Percentiles rank a stretch among this genome's conserved stretches.
phyloP scores from a whole-genome alignment of 2,113 vertebrate species.

The Gobio gobio region DNA sequence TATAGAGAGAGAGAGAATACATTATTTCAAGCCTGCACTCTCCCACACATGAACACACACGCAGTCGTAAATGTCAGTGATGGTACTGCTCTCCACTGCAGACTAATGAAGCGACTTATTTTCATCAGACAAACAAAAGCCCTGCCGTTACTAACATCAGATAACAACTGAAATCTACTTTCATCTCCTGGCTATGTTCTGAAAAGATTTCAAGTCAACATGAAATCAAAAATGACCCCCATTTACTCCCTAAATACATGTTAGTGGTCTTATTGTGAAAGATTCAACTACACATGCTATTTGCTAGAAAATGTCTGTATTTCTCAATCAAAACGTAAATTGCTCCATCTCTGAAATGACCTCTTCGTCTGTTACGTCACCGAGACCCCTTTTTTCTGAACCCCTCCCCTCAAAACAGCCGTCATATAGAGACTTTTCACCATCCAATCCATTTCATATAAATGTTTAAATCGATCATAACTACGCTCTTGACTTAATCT shows the following conservation, averaged over 20 bases:
- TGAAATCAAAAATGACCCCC: constrained; percentile 5
- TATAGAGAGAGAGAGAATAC: constrained; percentile 29
- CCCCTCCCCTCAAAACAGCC: not conserved
- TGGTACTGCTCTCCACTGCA: constrained; percentile 32
- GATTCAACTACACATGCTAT: not conserved
- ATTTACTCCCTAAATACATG: not conserved
- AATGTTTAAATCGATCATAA: too few relatives aligned
- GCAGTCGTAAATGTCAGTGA: constrained; percentile 57
- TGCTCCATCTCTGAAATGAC: not conserved
- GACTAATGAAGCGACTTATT: constrained; percentile 59
- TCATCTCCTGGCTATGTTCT: not conserved
- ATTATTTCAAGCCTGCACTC: constrained; percentile 43
- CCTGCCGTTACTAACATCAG: constrained; percentile 17
- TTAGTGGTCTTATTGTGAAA: not conserved
- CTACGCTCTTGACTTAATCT: too few relatives aligned
- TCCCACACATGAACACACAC: constrained; percentile 39
- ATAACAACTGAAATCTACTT: constrained; percentile 46
- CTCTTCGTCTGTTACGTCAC: not conserved
- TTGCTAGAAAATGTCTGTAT: not conserved
- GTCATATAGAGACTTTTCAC: not conserved
- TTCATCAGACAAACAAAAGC: constrained; percentile 43
- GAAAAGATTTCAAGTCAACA: constrained; percentile 11
- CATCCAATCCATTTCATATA: too few relatives aligned
- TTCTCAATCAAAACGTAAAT: not conserved
- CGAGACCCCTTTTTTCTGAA: not conserved